Conservation (phyloP, 1,140 invertebrate genomes). For the Drosophila persimilis region DNA sequence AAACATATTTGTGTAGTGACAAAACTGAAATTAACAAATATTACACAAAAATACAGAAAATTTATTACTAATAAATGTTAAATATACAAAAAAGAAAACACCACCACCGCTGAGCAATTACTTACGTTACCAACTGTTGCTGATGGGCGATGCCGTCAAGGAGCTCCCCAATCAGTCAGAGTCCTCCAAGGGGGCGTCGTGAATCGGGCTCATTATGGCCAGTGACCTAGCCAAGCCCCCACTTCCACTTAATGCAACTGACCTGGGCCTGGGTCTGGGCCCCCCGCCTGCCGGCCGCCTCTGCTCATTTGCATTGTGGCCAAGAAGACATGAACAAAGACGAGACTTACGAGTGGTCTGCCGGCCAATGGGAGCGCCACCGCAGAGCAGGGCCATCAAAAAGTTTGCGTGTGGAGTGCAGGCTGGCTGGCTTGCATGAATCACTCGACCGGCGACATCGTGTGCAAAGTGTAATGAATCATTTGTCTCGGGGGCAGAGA, state of each 20-base stretch:
- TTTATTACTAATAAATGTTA: constrained; percentile 74
- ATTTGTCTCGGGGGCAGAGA: constrained; percentile 17
- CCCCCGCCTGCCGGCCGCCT: background rate
- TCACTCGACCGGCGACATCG: constrained; percentile 55
- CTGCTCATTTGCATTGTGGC: constrained; percentile 34
- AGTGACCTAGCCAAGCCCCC: constrained; percentile 32
- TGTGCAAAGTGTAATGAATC: constrained; percentile 63
- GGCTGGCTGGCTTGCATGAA: constrained; percentile 42
- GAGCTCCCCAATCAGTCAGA: constrained; percentile 8
- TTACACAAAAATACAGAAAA: constrained; percentile 58
- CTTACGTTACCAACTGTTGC: background rate
- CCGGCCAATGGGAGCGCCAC: constrained; percentile 40
- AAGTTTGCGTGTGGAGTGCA: constrained; percentile 54
- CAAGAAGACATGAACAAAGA: constrained; percentile 27
- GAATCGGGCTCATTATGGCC: constrained; percentile 25
- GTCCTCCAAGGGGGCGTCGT: constrained; percentile 19
- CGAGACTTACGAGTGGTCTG: constrained; percentile 4
- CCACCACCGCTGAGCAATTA: background rate
- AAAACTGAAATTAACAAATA: constrained; percentile 55
- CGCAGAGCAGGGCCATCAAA: constrained; percentile 33
- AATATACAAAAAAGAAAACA: constrained; percentile 56
- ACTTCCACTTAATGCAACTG: constrained; percentile 9
- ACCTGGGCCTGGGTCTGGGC: background rate
- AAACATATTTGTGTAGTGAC: constrained; percentile 70
- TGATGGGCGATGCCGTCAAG: too few species aligned